Evolutionary conservation across 2,888 invertebrate species (phyloP).

Genomic region (Rhaphigaster nebulosa): DNA sequence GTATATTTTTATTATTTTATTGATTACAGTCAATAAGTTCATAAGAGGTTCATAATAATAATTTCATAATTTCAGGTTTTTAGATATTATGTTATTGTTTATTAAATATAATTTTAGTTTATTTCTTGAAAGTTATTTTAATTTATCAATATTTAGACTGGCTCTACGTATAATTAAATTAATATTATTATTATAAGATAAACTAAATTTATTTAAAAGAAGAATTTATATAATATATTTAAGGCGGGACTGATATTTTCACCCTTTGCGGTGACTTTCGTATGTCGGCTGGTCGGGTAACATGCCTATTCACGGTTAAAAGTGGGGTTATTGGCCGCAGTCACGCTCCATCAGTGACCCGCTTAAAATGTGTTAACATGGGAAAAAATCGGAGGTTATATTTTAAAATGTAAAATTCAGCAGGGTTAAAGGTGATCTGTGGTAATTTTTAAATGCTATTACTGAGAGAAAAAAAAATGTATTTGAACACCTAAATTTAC

Average conservation of each 20-base stretch:
- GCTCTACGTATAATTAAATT: not conserved
- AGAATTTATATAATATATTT: not conserved
- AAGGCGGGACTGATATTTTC: not conserved
- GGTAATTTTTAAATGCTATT: no score
- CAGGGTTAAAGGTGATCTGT: no score
- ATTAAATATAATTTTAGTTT: no score
- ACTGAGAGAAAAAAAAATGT: no score
- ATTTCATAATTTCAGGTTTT: no score
- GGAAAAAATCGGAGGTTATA: not conserved
- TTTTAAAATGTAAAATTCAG: not conserved
- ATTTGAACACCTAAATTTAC: no score
- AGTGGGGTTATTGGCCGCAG: not conserved
- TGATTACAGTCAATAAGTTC: no score
- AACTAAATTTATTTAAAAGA: not conserved
- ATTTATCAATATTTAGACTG: not conserved
- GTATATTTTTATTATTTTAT: no score
- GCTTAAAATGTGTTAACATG: not conserved
- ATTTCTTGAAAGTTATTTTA: not conserved
- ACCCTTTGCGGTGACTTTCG: not conserved
- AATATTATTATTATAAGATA: not conserved
- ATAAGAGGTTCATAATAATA: no score
- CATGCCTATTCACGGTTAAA: not conserved
- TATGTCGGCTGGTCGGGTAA: not conserved
- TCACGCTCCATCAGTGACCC: not conserved
- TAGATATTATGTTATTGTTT: no score